Evolutionary conservation across 2,888 invertebrate genomes (phyloP).

Genomic region (Acronicta psi): DNA sequence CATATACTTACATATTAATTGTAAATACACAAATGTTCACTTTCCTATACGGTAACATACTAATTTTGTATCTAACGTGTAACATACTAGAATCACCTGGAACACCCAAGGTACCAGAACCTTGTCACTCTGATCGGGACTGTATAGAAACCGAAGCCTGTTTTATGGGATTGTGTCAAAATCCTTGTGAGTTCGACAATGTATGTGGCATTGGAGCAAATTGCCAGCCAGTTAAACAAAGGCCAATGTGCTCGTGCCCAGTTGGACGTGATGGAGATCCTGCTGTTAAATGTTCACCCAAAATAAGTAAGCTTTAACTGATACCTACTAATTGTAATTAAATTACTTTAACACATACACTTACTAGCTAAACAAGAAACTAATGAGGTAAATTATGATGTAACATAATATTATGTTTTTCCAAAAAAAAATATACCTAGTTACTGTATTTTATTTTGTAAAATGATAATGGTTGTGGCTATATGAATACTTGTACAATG

Average conservation of each 20-base stretch:
- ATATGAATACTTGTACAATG: slow-evolving; percentile 13
- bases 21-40: slow-evolving; percentile 67
- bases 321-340: slow-evolving; percentile 60
- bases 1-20: slow-evolving; percentile 43
- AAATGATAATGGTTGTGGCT: slow-evolving; percentile 33
- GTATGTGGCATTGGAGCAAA: slow-evolving; percentile 93
- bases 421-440: not conserved
- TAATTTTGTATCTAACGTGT: slow-evolving; percentile 79
- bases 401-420: not conserved
- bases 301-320: slow-evolving; percentile 92
- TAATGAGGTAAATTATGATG: slow-evolving; percentile 21
- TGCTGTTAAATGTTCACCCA: slow-evolving; percentile 93
- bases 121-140: slow-evolving; percentile 95
- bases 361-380: slow-evolving; percentile 15
- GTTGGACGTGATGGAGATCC: slow-evolving; percentile 95
- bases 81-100: slow-evolving; percentile 91
- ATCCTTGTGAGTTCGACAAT: slow-evolving; percentile 95
- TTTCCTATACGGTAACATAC: slow-evolving; percentile 70
- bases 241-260: slow-evolving; percentile 94
- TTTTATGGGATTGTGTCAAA: slow-evolving; percentile 94
- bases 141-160: slow-evolving; percentile 95
- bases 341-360: slow-evolving; percentile 37
- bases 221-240: slow-evolving; percentile 94
- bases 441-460: slow-evolving; percentile 11
- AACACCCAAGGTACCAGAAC: slow-evolving; percentile 92